Base-by-base conservation (phyloP, 2,888 invertebrate species). In the Meta bourneti region DNA sequence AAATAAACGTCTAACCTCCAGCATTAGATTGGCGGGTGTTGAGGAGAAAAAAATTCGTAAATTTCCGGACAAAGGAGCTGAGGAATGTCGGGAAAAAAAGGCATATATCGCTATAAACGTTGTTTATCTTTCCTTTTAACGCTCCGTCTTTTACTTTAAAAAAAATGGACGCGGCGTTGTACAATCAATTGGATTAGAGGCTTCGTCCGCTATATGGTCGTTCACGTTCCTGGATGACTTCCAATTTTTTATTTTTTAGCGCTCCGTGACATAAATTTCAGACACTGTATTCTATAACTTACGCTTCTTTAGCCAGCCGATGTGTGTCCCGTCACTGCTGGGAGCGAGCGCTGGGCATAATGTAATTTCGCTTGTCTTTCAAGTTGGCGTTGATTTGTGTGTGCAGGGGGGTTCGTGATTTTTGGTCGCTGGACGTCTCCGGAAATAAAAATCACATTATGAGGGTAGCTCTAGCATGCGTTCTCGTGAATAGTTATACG, bases 81-180 rank as follows among this genome's bases (percentile, higher is more conserved):
- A 20, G 52, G 69, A 84, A 88, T 48, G 88, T 69, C 80, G 61
- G 5, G 51, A 88, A 83, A 89, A 61, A 75, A 71, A 71, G 82
- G 54, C 83, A 70, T 89, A 89, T 89, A 89, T 89, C 77, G 83
- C 83, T 84, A 89, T 89, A 83, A 89, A 83, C 78, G 83, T 89
- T 89, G 83, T 89, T 89, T 89, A 89, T 89, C 83, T 89, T 83
- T 90, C 72, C 84, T 80, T 71, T 90, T 90, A 84, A 84, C 78
- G 84, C 75, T 72, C 49, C 54, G 84, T 79, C 72, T 90, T 90
- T 84, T 77, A 79, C 78, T 84, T 79, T 80, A 88, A 88, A 85
- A 88, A 69, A 54, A 81, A 61, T 7, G 11, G 61, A 16, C 11
- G 61, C 51, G 19, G 51, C 71, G 71, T 51, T 51, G 79, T 74